A percentile compares a stretch with the other conserved stretches of the same genome.
Evolutionary conservation across 1,140 invertebrate genomes (phyloP).

Genomic region (Bombus soroeensis): DNA sequence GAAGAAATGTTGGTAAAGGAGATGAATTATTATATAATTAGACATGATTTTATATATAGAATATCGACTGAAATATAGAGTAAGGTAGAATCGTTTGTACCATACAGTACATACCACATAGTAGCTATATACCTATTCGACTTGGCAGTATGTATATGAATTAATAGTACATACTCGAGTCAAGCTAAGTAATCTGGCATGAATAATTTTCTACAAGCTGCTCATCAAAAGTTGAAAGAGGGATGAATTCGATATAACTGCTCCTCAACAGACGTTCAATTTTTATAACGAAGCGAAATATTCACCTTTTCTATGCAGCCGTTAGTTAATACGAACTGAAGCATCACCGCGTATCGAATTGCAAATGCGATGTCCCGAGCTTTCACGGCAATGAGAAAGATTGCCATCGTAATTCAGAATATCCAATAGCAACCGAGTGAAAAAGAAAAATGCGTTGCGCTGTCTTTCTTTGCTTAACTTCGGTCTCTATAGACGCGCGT

Average conservation of each 20-base stretch:
- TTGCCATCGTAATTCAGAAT: slow-evolving; percentile 55
- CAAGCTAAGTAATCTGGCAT: too few species aligned
- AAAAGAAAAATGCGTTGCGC: slow-evolving; percentile 25
- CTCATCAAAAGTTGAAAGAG: neutral
- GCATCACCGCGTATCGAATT: slow-evolving; percentile 41
- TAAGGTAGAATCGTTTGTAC: too few species aligned
- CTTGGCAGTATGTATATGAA: too few species aligned
- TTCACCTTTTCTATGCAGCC: neutral
- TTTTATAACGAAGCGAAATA: neutral
- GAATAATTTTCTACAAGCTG: too few species aligned
- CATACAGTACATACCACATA: too few species aligned
- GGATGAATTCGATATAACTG: neutral
- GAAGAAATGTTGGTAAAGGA: too few species aligned
- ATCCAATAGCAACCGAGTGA: slow-evolving; percentile 32
- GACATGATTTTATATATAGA: too few species aligned
- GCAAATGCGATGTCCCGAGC: slow-evolving; percentile 34
- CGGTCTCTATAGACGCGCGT: slow-evolving; percentile 56
- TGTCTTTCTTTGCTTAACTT: slow-evolving; percentile 31
- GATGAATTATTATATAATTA: neutral
- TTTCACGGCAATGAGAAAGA: slow-evolving; percentile 47
- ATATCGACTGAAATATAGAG: too few species aligned
- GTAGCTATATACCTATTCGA: too few species aligned
- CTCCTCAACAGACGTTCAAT: neutral
- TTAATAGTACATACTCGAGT: too few species aligned
- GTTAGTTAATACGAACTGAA: slow-evolving; percentile 15